A percentile compares a stretch with the other conserved stretches of the same genome.
phyloP scores from a whole-genome alignment of 2,888 invertebrate genomes.

The Cosmia trapezina region DNA sequence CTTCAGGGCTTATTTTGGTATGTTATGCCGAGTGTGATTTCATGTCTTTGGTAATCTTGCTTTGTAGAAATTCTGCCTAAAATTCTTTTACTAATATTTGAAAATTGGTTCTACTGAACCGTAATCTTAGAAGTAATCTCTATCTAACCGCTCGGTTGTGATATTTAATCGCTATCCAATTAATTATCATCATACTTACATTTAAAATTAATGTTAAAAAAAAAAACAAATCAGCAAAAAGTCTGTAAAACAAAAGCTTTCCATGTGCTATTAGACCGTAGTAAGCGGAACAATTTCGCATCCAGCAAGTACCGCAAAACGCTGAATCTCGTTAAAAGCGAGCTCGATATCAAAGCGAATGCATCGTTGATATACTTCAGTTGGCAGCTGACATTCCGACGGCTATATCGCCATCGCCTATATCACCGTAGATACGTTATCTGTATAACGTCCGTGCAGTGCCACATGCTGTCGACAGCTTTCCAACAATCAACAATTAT shows the following conservation, averaged over 20 bases:
- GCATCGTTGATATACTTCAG: constrained; percentile 58
- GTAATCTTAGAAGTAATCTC: too few relatives aligned
- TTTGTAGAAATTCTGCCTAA: background rate
- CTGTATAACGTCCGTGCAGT: background rate
- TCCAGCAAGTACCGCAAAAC: constrained; percentile 42
- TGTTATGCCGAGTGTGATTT: constrained; percentile 24
- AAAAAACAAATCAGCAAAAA: constrained; percentile 3
- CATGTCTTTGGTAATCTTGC: background rate
- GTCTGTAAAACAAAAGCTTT: constrained; percentile 26
- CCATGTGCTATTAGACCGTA: constrained; percentile 29
- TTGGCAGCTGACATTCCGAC: constrained; percentile 56
- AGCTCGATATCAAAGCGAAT: constrained; percentile 65
- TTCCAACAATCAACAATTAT: constrained; percentile 53
- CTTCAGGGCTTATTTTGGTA: constrained; percentile 3
- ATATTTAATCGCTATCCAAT: background rate
- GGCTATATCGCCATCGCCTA: constrained; percentile 28
- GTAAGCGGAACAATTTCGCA: constrained; percentile 48
- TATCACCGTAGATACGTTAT: constrained; percentile 4
- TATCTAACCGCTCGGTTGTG: background rate
- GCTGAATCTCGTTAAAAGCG: constrained; percentile 63
- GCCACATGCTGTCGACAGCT: constrained; percentile 20
- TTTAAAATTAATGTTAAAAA: background rate
- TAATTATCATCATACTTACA: background rate
- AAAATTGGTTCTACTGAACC: too few relatives aligned
- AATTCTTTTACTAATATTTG: too few relatives aligned